phyloP scores from a whole-genome alignment of 2,888 invertebrate genomes.

The Galerucella calmariensis region DNA sequence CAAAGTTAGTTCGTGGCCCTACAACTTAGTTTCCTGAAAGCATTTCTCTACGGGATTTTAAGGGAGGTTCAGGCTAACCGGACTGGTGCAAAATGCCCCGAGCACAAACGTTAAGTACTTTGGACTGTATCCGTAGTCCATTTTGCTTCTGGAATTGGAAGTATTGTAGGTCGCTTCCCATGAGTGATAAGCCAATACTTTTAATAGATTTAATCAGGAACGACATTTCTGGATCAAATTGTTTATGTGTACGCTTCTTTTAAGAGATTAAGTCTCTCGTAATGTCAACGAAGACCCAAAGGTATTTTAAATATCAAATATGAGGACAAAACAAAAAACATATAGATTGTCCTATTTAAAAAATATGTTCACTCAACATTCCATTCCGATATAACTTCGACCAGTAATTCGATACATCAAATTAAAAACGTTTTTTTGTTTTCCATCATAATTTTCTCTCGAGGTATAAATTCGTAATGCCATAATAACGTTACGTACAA shows the following conservation, averaged over 20 bases:
- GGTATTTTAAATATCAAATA: too few species aligned
- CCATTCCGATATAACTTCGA: background rate
- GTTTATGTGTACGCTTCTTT: slow-evolving; percentile 2
- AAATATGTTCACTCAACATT: background rate
- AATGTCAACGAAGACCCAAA: too few species aligned
- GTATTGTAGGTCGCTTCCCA: slow-evolving; percentile 18
- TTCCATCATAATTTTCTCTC: background rate
- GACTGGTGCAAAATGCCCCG: too few species aligned
- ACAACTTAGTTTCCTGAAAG: too few species aligned
- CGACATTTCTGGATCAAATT: background rate
- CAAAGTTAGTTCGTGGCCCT: too few species aligned
- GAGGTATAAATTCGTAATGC: background rate
- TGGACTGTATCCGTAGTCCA: background rate
- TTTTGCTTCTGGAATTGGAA: slow-evolving; percentile 8
- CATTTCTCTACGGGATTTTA: too few species aligned
- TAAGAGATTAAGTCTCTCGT: background rate
- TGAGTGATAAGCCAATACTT: slow-evolving; percentile 1
- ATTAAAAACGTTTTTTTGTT: background rate
- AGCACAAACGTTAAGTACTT: too few species aligned
- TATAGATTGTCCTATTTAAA: too few species aligned
- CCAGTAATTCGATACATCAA: background rate
- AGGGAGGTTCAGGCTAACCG: too few species aligned
- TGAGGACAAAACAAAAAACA: too few species aligned
- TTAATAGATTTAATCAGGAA: slow-evolving; percentile 7
- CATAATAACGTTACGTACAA: background rate